Base-by-base conservation (phyloP, 2,888 invertebrate species). In the Labia minor region DNA sequence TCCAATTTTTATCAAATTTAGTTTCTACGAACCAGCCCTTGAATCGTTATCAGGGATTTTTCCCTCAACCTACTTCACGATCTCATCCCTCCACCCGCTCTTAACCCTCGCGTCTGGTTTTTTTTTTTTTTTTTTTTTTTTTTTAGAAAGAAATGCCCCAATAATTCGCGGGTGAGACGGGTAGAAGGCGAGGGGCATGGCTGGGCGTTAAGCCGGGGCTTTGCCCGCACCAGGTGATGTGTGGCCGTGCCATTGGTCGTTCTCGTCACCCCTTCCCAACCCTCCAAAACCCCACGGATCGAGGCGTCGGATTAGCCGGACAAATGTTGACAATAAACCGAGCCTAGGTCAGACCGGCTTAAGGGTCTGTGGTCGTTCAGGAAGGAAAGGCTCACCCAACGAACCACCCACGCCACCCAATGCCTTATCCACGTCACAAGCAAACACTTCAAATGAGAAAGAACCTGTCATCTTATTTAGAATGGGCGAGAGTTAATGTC, bases 301-400 rank as follows among this genome's bases (percentile, higher is more conserved):
- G 37, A 64, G 66, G 61, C 62, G 61, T 49, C 63, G 69, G 68
- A 69, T 70, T 70, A 70, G 68, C 68, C 61, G 67, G 69, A 70
- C 70, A 70, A 70, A 70, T 70, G 68, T 70, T 69, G 70, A 70
- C 69, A 66, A 61, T 64, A 65, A 68, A 62, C 66, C 68, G 66
- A 64, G 33, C 26, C 19, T 33, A 49, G 49, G 49, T 49, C 49
- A 49, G 49, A 49, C n/a, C 19, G 18, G 49, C 61, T 33, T 19
- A 19, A 62, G 63, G 33, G 62, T 19, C 62, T 33, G 62, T 66
- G 20, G 21, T 61, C 61, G 66, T 66, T 63, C 62, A 21, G 26
- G 4, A 26, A 26, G 26, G 26, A 26, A 26, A 26, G 26, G 4
- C 26, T 26, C 26, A 6, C 26, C 26, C n/a, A n/a, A n/a, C n/a